Evolutionary conservation across 2,113 vertebrate genomes (phyloP).

Genomic region (Puma concolor): DNA sequence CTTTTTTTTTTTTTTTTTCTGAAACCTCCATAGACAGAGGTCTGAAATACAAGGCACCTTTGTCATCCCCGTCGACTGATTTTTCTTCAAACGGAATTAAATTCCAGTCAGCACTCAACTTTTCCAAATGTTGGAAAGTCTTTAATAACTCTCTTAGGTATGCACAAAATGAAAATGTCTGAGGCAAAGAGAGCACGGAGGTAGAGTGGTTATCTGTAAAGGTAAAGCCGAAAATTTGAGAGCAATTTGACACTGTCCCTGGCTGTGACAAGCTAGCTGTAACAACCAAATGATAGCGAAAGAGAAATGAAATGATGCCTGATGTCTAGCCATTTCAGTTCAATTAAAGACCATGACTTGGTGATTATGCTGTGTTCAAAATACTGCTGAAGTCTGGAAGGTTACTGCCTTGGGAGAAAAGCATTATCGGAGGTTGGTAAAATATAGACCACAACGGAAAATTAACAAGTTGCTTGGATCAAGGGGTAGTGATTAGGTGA

Average conservation of each 20-base stretch:
- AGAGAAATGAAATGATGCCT: not conserved
- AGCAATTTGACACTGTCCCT: conserved; percentile 14
- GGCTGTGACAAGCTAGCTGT: not conserved
- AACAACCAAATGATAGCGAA: not conserved
- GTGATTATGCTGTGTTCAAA: not conserved
- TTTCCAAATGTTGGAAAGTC: conserved; percentile 26
- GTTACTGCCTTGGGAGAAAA: not conserved
- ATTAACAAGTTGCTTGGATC: not conserved
- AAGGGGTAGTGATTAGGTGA: not conserved
- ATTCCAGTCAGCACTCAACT: not conserved
- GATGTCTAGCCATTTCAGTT: not conserved
- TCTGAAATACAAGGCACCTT: conserved; percentile 2
- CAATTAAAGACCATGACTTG: not conserved
- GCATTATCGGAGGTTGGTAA: not conserved
- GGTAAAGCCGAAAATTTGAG: conserved; percentile 5
- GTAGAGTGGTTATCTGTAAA: not conserved
- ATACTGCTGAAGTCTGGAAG: not conserved
- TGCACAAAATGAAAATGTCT: conserved; percentile 34
- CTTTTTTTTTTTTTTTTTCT: not conserved
- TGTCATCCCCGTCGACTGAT: not conserved
- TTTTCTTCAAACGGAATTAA: conserved; percentile 12
- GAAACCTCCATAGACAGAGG: not conserved
- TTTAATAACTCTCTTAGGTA: not conserved
- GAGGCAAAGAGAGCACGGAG: not conserved
- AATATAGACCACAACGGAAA: not conserved